Conservation (phyloP, 2,888 invertebrate genomes). For the Metalampra italica region DNA sequence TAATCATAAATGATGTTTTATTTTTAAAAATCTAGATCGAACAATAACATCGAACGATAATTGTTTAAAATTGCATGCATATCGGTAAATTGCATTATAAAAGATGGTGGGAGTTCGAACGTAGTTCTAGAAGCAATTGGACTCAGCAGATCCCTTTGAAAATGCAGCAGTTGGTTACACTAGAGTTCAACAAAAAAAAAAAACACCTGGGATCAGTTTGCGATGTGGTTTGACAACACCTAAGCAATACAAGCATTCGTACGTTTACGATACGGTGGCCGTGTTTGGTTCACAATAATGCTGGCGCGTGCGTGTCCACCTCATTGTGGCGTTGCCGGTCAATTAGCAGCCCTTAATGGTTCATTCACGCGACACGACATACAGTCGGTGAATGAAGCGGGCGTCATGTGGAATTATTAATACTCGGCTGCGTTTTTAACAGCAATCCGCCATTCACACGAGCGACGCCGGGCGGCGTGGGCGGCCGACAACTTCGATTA, state of each 20-base stretch:
- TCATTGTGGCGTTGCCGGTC: slow-evolving; percentile 46
- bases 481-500: slow-evolving; percentile 25
- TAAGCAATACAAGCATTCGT: slow-evolving; percentile 1
- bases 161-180: no score
- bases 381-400: slow-evolving; percentile 47
- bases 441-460: slow-evolving; percentile 18
- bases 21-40: no score
- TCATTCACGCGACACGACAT: slow-evolving; percentile 65
- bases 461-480: slow-evolving; percentile 15
- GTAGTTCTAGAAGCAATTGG: no score
- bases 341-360: slow-evolving; percentile 67
- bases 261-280: slow-evolving; percentile 8
- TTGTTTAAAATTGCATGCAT: no score
- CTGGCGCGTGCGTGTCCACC: slow-evolving; percentile 41
- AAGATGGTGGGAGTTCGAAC: no score
- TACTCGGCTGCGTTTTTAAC: slow-evolving; percentile 18
- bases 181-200: no score
- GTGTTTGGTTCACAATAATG: slow-evolving; percentile 25
- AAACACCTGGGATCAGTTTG: no score
- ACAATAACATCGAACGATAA: no score
- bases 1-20: no score
- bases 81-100: no score
- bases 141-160: no score
- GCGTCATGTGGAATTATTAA: slow-evolving; percentile 39
- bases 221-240: no score